Evolutionary conservation across 2,113 vertebrate species (phyloP).

Genomic region (Lepus europaeus): DNA sequence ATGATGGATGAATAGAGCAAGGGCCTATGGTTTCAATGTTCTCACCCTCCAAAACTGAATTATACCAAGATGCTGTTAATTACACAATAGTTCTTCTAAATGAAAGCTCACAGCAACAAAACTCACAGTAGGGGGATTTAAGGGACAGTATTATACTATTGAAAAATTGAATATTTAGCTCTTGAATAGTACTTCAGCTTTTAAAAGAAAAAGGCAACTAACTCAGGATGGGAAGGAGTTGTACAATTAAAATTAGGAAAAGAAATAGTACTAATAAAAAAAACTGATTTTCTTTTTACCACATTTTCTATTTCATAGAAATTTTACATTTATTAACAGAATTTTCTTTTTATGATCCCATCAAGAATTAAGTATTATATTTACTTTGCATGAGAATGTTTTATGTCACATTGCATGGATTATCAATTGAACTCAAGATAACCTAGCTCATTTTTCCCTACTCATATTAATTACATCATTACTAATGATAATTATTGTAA

Average conservation of each 20-base stretch:
- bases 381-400: conserved; percentile 43
- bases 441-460: background rate
- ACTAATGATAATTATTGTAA: background rate
- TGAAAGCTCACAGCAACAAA: conserved; percentile 78
- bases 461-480: background rate
- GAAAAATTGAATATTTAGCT: conserved; percentile 60
- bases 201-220: conserved; percentile 65
- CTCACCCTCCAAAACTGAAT: conserved; percentile 81
- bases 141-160: conserved; percentile 55
- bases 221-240: background rate
- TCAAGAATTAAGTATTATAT: conserved; percentile 1
- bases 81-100: conserved; percentile 79
- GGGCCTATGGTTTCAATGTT: conserved; percentile 80
- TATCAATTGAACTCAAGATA: background rate
- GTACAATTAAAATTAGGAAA: conserved; percentile 16
- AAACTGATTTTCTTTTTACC: conserved; percentile 54
- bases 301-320: background rate
- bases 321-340: conserved; percentile 36
- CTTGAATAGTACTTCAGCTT: conserved; percentile 36
- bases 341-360: conserved; percentile 27
- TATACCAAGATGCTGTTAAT: conserved; percentile 82
- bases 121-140: conserved; percentile 68
- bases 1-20: conserved; percentile 73
- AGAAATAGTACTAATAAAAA: conserved; percentile 31
- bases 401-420: conserved; percentile 6